A percentile compares a stretch with the other conserved stretches of the same genome.
These are phyloP conservation scores for Trichonephila clavata DNA, from an alignment of 1,140 invertebrate genomes.

Conservation along the genomic window DNA sequence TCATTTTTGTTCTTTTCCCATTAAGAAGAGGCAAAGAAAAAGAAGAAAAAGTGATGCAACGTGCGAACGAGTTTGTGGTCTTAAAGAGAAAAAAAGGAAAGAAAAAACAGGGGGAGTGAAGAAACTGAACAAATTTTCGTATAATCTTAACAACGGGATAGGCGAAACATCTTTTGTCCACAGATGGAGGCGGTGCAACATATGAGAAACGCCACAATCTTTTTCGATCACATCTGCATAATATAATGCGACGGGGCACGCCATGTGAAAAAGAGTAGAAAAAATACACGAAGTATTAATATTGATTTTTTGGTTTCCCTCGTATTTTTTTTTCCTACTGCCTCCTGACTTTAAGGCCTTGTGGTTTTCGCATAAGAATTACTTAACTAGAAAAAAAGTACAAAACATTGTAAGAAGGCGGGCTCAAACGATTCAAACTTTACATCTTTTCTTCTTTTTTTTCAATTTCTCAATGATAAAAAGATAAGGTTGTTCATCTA, in stretches of 20 bases:
- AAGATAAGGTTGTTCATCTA: too few relatives aligned
- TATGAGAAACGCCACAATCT: conserved; percentile 50
- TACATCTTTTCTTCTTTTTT: not conserved
- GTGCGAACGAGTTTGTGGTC: not conserved
- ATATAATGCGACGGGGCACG: conserved; percentile 65
- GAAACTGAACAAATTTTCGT: conserved; percentile 52
- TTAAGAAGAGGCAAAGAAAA: not conserved
- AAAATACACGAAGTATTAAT: conserved; percentile 42
- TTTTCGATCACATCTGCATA: conserved; percentile 62
- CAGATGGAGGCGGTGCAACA: conserved; percentile 1
- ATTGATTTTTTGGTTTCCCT: conserved; percentile 37
- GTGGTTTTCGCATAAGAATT: not conserved
- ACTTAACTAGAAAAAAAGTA: not conserved
- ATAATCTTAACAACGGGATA: conserved; percentile 53
- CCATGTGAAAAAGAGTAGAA: not conserved
- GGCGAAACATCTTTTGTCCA: not conserved
- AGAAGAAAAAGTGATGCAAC: not conserved
- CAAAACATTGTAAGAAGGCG: too few relatives aligned
- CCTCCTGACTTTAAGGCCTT: not conserved
- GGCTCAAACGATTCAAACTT: not conserved
- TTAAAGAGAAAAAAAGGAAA: not conserved
- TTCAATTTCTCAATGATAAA: not conserved
- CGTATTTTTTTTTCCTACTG: not conserved
- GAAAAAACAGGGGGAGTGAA: not conserved
- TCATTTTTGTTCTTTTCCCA: not conserved